These are phyloP conservation scores for Cephalophus harveyi DNA, from an alignment of 2,113 vertebrate genomes.

Conservation along the genomic window DNA sequence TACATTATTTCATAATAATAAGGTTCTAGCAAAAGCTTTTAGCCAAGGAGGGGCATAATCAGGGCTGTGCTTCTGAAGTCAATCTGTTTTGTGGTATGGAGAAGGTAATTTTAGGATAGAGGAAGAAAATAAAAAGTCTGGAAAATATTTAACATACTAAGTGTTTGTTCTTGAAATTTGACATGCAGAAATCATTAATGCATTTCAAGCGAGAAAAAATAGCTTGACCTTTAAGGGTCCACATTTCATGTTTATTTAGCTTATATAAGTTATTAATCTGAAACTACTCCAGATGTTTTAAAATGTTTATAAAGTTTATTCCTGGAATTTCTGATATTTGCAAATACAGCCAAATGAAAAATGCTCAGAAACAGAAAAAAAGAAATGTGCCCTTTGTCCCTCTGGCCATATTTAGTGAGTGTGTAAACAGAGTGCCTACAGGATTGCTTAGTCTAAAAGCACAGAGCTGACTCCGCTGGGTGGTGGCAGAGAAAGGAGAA, in stretches of 20 bases:
- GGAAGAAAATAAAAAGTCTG: neutral
- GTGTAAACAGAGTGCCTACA: neutral
- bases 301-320: constrained; percentile 37
- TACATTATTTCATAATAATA: neutral
- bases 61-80: neutral
- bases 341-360: constrained; percentile 2
- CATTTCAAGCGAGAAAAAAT: constrained; percentile 19
- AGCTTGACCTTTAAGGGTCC: constrained; percentile 43
- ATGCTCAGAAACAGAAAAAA: neutral
- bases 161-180: constrained; percentile 11
- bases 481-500: neutral
- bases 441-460: neutral
- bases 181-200: neutral
- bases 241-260: constrained; percentile 27
- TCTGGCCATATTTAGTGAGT: neutral
- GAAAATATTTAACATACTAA: neutral
- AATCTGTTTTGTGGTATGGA: neutral
- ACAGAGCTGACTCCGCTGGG: rapidly evolving
- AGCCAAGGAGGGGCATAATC: neutral
- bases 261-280: constrained; percentile 34
- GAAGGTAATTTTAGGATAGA: neutral
- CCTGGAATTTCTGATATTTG: neutral
- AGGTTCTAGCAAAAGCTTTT: neutral
- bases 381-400: neutral
- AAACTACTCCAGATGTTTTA: constrained; percentile 43